Conservation (phyloP, 2,888 invertebrate genomes). For the Trilocha varians region DNA sequence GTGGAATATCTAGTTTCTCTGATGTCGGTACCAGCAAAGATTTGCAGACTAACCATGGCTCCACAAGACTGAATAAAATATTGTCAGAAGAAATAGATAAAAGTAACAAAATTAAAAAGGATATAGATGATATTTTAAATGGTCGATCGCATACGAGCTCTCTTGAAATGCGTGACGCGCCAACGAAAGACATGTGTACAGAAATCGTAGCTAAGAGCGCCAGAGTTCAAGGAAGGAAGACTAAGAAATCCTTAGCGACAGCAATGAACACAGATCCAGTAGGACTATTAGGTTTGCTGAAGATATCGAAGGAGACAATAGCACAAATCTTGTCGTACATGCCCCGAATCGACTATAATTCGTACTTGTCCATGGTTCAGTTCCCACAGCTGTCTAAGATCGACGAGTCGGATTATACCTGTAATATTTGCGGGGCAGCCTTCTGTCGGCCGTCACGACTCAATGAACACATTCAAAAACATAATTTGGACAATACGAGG, state of each 20-base stretch:
- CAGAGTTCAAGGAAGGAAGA: too few species aligned
- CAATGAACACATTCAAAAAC: slow-evolving; percentile 43
- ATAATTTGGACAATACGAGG: slow-evolving; percentile 38
- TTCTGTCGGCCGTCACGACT: slow-evolving; percentile 40
- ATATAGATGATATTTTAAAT: slow-evolving; percentile 30
- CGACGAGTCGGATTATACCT: slow-evolving; percentile 26
- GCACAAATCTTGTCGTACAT: slow-evolving; percentile 40
- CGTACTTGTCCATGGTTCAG: slow-evolving; percentile 28
- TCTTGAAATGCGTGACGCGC: slow-evolving; percentile 34
- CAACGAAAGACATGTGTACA: slow-evolving; percentile 42
- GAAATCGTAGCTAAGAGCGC: slow-evolving; percentile 38
- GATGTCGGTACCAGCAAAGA: slow-evolving; percentile 7
- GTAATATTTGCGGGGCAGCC: slow-evolving; percentile 48
- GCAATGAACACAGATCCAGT: slow-evolving; percentile 60
- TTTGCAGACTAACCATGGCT: slow-evolving; percentile 6
- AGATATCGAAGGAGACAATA: slow-evolving; percentile 40
- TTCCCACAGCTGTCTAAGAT: slow-evolving; percentile 13
- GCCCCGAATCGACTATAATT: slow-evolving; percentile 34
- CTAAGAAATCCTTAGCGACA: slow-evolving; percentile 26
- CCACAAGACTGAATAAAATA: slow-evolving; percentile 20
- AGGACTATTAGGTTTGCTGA: slow-evolving; percentile 37
- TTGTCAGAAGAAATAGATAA: slow-evolving; percentile 34
- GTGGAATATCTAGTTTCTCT: slow-evolving; percentile 12
- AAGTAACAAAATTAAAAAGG: slow-evolving; percentile 31
- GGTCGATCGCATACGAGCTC: slow-evolving; percentile 19